These are phyloP conservation scores for Eutrigla gurnardus DNA, from an alignment of 2,797 vertebrate genomes.

Conservation along the genomic window DNA sequence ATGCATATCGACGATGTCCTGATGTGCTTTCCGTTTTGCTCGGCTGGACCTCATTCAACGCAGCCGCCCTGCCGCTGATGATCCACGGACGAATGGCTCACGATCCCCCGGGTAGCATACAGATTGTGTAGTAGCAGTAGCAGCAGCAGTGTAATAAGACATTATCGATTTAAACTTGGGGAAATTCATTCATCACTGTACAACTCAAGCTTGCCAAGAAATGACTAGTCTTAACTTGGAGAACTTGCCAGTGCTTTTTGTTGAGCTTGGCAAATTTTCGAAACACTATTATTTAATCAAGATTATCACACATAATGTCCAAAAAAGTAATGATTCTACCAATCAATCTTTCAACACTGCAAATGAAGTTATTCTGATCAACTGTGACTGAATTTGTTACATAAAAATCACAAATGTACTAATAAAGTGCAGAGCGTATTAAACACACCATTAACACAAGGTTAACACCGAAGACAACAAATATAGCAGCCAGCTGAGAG, in stretches of 20 bases:
- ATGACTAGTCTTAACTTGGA: slow-evolving; percentile 12
- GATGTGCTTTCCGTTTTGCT: slow-evolving; percentile 14
- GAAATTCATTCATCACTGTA: slow-evolving; percentile 60
- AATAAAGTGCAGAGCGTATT: slow-evolving; percentile 13
- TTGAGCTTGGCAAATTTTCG: slow-evolving; percentile 12
- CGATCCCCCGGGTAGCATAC: slow-evolving; percentile 63
- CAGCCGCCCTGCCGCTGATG: slow-evolving; percentile 45
- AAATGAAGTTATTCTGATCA: slow-evolving; percentile 3
- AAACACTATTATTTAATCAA: slow-evolving; percentile 10
- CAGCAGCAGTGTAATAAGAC: slow-evolving; percentile 64
- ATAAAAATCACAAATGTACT: slow-evolving; percentile 9
- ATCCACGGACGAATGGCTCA: slow-evolving; percentile 57
- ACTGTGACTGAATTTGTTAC: neutral
- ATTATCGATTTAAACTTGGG: slow-evolving; percentile 67
- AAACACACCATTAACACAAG: slow-evolving; percentile 34
- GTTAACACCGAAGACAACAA: slow-evolving; percentile 34
- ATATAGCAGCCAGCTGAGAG: slow-evolving; percentile 38
- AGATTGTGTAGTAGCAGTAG: slow-evolving; percentile 55
- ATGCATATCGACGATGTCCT: slow-evolving; percentile 8
- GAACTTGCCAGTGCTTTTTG: slow-evolving; percentile 14
- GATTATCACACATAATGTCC: slow-evolving; percentile 11
- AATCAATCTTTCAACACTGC: neutral
- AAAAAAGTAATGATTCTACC: neutral
- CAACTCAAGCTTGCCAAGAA: slow-evolving; percentile 36
- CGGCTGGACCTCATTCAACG: slow-evolving; percentile 35